phyloP scores from a whole-genome alignment of 1,140 invertebrate species.

The Argopecten irradians region DNA sequence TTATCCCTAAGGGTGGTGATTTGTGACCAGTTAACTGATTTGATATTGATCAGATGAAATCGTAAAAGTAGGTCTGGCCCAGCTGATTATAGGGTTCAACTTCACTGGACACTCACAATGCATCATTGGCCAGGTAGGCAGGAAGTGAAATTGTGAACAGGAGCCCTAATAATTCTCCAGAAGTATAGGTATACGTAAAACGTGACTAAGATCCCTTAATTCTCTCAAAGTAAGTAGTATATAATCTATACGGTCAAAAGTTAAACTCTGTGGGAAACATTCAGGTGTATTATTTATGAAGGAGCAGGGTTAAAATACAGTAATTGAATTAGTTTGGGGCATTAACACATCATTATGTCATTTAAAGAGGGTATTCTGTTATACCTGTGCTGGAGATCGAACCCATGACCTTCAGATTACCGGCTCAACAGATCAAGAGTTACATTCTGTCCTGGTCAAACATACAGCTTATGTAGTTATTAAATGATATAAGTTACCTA shows the following conservation, averaged over 20 bases:
- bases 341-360: too few relatives aligned
- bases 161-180: background rate
- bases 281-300: background rate
- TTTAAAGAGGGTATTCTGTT: too few relatives aligned
- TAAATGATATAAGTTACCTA: too few relatives aligned
- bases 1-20: slow-evolving; percentile 20
- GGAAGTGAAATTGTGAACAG: background rate
- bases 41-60: slow-evolving; percentile 1
- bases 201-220: background rate
- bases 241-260: background rate
- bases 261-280: too few relatives aligned
- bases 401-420: too few relatives aligned
- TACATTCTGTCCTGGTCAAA: too few relatives aligned
- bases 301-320: background rate
- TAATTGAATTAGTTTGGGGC: too few relatives aligned
- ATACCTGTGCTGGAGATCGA: too few relatives aligned
- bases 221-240: too few relatives aligned
- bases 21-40: slow-evolving; percentile 1
- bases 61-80: background rate
- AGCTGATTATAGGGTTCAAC: slow-evolving; percentile 3
- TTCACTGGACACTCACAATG: background rate
- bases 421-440: too few relatives aligned
- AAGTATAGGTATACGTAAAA: too few relatives aligned
- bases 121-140: background rate
- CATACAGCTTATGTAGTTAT: too few relatives aligned